These are phyloP conservation scores for Crypturellus tataupa DNA, from an alignment of 2,797 vertebrate species.

Conservation along the genomic window DNA sequence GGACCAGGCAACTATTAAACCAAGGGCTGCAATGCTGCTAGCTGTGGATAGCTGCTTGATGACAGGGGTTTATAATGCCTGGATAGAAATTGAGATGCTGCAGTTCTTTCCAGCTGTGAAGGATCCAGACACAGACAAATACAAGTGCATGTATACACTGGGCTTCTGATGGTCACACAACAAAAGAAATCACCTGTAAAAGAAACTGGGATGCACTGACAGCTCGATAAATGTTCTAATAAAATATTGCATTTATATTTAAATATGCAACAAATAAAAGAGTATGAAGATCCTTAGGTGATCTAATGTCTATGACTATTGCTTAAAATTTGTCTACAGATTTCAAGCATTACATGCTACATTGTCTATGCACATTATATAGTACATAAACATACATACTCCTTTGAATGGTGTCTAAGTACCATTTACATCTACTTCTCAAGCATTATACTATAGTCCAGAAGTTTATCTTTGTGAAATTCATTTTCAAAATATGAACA, in stretches of 20 bases:
- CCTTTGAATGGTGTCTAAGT: neutral
- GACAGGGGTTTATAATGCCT: neutral
- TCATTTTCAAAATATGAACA: neutral
- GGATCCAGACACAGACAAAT: neutral
- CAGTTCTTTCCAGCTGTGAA: neutral
- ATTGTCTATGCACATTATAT: neutral
- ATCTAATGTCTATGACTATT: neutral
- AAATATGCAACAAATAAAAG: neutral
- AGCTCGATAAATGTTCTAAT: neutral
- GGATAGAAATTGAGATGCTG: neutral
- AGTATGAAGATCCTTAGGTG: neutral
- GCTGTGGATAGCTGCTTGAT: neutral
- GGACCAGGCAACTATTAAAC: slow-evolving; percentile 9
- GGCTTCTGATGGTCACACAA: neutral
- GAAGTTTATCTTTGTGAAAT: neutral
- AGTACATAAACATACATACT: neutral
- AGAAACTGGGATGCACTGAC: neutral
- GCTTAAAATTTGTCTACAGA: neutral
- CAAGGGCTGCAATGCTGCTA: neutral
- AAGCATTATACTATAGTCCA: neutral
- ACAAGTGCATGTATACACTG: neutral
- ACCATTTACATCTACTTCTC: neutral
- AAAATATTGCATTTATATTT: neutral
- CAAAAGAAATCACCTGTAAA: neutral
- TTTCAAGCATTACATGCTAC: neutral